A percentile compares a stretch with the other conserved stretches of the same genome.
Conservation (phyloP, 2,113 vertebrate genomes). For the Pteropus alecto region DNA sequence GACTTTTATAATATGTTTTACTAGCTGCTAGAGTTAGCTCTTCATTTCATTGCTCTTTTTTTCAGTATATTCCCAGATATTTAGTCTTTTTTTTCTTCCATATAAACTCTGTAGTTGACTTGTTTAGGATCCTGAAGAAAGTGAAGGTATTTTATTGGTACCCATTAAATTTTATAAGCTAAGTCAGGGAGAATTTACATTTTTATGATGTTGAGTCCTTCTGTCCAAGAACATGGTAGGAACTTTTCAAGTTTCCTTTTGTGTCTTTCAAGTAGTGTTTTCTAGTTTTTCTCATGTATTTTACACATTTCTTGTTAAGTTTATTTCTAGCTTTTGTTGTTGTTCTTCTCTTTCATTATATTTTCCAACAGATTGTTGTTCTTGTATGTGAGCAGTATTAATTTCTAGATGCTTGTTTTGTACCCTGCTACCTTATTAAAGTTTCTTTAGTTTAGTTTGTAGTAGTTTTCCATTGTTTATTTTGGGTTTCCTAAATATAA, state of each 20-base stretch:
- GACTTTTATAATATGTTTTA: neutral
- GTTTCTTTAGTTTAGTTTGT: neutral
- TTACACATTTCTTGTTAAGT: neutral
- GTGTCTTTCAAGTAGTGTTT: neutral
- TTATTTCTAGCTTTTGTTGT: neutral
- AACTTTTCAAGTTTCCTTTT: neutral
- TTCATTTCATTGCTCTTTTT: neutral
- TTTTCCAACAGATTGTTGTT: neutral
- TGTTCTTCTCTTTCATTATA: neutral
- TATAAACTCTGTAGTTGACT: neutral
- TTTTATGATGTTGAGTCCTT: neutral
- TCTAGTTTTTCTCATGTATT: neutral
- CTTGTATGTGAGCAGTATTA: neutral
- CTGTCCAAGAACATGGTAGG: neutral
- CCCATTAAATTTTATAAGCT: neutral
- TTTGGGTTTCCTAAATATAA: neutral
- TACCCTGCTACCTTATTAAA: neutral
- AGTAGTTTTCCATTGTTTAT: neutral
- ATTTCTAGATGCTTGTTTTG: neutral
- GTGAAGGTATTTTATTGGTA: neutral
- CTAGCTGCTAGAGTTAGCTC: neutral
- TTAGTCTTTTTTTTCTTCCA: neutral
- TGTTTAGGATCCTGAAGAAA: neutral
- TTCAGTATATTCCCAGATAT: neutral
- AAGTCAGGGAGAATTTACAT: neutral